phyloP scores from a whole-genome alignment of 2,113 vertebrate genomes.

The Mesitornis unicolor region DNA sequence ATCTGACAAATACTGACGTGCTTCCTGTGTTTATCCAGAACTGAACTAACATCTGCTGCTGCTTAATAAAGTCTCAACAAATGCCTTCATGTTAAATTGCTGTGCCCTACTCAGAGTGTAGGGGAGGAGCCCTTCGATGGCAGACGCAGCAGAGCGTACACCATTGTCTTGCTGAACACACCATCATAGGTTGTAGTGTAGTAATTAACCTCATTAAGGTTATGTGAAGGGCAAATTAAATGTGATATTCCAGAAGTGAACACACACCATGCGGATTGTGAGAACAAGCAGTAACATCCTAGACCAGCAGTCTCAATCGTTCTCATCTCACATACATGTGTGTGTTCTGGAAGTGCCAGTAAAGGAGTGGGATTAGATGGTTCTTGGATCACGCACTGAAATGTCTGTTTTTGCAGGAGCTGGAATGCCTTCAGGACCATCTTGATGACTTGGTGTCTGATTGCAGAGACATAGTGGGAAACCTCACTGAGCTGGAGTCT shows the following conservation, averaged over 20 bases:
- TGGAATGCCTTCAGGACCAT: slow-evolving; percentile 97
- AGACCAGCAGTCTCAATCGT: background rate
- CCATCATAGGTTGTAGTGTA: background rate
- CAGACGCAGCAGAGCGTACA: background rate
- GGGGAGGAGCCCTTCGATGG: background rate
- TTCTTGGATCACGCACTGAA: background rate
- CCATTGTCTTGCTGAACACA: background rate
- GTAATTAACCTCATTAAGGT: background rate
- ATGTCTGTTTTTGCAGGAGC: slow-evolving; percentile 75
- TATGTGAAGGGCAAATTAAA: background rate
- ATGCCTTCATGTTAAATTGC: background rate
- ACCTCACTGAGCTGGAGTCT: slow-evolving; percentile 93
- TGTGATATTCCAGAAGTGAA: background rate
- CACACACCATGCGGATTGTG: background rate
- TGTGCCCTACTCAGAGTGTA: background rate
- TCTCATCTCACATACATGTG: fast-evolving
- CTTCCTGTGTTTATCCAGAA: slow-evolving; percentile 33
- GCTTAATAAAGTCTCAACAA: background rate
- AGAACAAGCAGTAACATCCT: background rate
- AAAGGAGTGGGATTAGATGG: background rate
- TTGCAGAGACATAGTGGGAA: slow-evolving; percentile 93
- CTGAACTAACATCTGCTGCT: slow-evolving; percentile 38
- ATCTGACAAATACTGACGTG: background rate
- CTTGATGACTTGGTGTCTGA: slow-evolving; percentile 87
- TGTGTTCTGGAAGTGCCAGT: background rate